Base-by-base conservation (phyloP, 2,888 invertebrate genomes). In the Strigamia crassipes region DNA sequence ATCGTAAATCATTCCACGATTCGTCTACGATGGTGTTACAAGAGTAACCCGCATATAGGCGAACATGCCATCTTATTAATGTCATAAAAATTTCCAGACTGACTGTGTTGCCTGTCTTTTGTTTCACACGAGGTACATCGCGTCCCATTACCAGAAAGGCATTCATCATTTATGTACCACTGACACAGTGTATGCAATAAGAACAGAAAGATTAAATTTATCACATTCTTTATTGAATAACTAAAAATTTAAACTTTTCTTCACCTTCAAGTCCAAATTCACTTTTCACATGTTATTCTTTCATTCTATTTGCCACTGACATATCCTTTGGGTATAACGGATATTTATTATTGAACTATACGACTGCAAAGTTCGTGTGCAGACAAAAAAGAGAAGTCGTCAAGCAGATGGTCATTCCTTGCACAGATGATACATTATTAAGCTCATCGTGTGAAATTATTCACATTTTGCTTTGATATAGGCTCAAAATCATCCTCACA, bases 221-320 rank as follows among this genome's bases (percentile, higher is more conserved):
- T 51, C n/a, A 27, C 31, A 31, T 15, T 73, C 31, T 73, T 15
- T 73, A 73, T 73, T 73, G 73, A 31, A 23, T 73, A 31, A 73
- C 23, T 73, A 73, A 73, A 73, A 73, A 73, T 73, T 31, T 8
- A 73, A 31, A 31, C 12, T 31, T 73, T 27, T 73, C 73, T 27
- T 73, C 73, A 27, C 73, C 73, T 73, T 73, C 73, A 73, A 73
- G 73, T 73, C 27, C 15, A 73, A 73, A 73, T 73, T 73, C 73
- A 73, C 73, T 73, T 73, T 73, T 73, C 73, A 3, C 31, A 31
- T 27, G 27, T 27, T 73, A 31, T 73, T 27, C 27, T 18, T 73
- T 27, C 73, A 31, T 73, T 31, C 31, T 73, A 31, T 73, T 73
- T 73, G 73, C 73, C 73, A 31, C 27, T 2, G 73, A 73, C 27